phyloP scores from a whole-genome alignment of 2,797 vertebrate species.

The Anabas testudineus region DNA sequence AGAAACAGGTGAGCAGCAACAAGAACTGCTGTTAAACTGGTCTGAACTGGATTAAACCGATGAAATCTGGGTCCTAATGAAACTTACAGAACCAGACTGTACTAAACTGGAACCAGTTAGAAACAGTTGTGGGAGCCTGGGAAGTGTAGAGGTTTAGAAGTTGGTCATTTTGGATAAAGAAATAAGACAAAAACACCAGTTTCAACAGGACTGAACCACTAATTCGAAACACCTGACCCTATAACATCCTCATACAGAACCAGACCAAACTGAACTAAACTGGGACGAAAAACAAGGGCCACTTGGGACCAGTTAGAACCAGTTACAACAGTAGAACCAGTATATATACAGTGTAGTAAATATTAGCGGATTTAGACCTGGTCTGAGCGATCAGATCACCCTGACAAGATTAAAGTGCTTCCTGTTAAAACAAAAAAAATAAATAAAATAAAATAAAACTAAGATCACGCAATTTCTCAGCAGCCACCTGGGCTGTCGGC shows the following conservation, averaged over 20 bases:
- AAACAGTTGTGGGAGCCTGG: too few species aligned
- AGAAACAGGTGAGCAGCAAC: background rate
- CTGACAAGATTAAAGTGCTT: slow-evolving; percentile 70
- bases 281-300: background rate
- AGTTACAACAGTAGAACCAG: background rate
- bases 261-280: background rate
- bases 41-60: too few species aligned
- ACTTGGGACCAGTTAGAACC: background rate
- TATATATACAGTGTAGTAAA: background rate
- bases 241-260: background rate
- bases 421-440: slow-evolving; percentile 51
- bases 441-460: too few species aligned
- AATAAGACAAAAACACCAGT: too few species aligned
- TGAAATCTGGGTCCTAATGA: too few species aligned
- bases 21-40: too few species aligned
- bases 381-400: background rate
- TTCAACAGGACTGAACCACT: background rate
- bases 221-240: too few species aligned
- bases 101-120: too few species aligned
- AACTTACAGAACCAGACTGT: too few species aligned
- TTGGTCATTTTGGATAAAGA: too few species aligned
- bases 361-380: background rate
- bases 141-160: too few species aligned
- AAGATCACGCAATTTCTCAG: slow-evolving; percentile 27
- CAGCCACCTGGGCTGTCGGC: slow-evolving; percentile 4